Conservation (phyloP, 2,113 vertebrate species). For the Vimba vimba region DNA sequence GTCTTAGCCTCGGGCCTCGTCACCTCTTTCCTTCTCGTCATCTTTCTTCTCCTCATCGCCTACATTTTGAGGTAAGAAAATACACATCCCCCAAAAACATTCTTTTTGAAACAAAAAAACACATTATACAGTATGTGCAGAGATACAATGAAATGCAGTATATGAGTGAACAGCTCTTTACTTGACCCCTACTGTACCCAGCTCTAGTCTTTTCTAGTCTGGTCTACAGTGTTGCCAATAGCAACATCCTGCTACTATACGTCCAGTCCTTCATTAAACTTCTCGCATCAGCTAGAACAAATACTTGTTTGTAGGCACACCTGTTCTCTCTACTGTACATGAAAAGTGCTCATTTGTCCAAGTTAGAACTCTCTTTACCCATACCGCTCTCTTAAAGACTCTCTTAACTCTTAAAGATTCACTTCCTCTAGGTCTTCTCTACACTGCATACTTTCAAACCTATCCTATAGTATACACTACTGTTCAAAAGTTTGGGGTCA, state of each 20-base stretch:
- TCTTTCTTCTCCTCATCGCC: constrained; percentile 81
- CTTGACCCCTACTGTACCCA: background rate
- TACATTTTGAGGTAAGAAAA: constrained; percentile 86
- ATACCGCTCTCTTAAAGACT: no score
- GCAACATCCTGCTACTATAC: background rate
- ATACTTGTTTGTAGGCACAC: background rate
- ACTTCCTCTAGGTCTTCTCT: background rate
- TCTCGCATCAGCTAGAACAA: background rate
- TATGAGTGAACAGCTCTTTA: background rate
- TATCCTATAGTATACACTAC: background rate
- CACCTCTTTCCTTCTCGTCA: constrained; percentile 82
- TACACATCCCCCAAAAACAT: background rate
- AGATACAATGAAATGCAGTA: background rate
- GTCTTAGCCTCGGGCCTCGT: constrained; percentile 85
- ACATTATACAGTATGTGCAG: background rate
- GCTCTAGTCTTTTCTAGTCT: background rate
- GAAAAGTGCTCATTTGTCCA: background rate
- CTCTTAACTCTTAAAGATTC: background rate
- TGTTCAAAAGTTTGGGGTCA: background rate
- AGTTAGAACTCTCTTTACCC: background rate
- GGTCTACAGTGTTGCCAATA: background rate
- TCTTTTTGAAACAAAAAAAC: background rate
- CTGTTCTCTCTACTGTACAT: background rate
- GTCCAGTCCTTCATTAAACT: background rate
- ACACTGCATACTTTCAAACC: background rate